These are phyloP conservation scores for Polylopha cassiicola DNA, from an alignment of 2,888 invertebrate species.

Conservation along the genomic window DNA sequence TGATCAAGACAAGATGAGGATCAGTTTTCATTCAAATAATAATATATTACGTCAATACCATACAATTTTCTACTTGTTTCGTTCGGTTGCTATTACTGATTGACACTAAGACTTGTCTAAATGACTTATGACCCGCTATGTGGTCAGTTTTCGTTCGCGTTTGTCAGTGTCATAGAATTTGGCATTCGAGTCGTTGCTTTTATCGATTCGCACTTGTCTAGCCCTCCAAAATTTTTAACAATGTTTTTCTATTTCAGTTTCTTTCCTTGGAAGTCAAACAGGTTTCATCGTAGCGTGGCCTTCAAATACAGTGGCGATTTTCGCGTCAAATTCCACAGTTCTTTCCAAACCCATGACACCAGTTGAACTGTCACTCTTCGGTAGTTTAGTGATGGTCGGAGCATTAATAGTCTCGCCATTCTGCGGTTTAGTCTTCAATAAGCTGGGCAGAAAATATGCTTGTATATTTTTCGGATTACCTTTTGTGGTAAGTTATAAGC, in stretches of 20 bases:
- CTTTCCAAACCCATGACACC: constrained; percentile 50
- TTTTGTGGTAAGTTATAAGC: constrained; percentile 46
- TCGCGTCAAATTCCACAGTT: constrained; percentile 54
- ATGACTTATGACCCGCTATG: too few species aligned
- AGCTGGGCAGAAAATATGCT: constrained; percentile 56
- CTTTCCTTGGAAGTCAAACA: constrained; percentile 49
- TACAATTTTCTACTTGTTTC: too few species aligned
- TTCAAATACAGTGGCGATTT: constrained; percentile 54
- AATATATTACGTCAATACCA: too few species aligned
- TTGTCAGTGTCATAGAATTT: too few species aligned
- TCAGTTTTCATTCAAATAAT: too few species aligned
- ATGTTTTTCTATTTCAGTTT: constrained; percentile 41
- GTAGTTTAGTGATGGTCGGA: constrained; percentile 57
- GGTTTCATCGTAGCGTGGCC: constrained; percentile 64
- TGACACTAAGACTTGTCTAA: too few species aligned
- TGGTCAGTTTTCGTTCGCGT: too few species aligned
- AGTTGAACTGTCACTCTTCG: constrained; percentile 53
- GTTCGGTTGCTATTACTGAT: too few species aligned
- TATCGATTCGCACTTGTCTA: not conserved
- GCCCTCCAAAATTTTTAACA: constrained; percentile 4
- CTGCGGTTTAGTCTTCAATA: constrained; percentile 53
- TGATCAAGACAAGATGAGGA: too few species aligned
- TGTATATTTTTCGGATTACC: constrained; percentile 60
- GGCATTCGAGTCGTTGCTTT: too few species aligned
- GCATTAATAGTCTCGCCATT: constrained; percentile 54